Percentiles rank a stretch among this genome's conserved stretches.
Evolutionary conservation across 2,797 vertebrate genomes (phyloP).

Genomic region (Poecilia picta): DNA sequence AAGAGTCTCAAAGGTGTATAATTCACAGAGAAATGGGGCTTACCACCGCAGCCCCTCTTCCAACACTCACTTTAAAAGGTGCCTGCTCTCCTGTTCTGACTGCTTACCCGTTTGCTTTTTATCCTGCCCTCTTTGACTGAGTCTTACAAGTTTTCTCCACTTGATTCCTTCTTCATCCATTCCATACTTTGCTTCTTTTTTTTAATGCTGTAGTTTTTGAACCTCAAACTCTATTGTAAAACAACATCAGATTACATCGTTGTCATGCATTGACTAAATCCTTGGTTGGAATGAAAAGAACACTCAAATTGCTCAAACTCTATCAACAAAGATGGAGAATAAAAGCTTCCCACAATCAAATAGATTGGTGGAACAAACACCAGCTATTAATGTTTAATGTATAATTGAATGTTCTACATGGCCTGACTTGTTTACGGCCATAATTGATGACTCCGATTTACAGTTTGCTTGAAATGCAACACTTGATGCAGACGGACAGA

Average conservation of each 20-base stretch:
- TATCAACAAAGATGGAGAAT: slow-evolving; percentile 80
- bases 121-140: slow-evolving; percentile 9
- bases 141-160: slow-evolving; percentile 9
- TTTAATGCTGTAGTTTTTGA: slow-evolving; percentile 17
- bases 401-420: slow-evolving; percentile 84
- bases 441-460: slow-evolving; percentile 75
- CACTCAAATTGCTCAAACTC: slow-evolving; percentile 62
- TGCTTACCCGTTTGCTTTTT: slow-evolving; percentile 18
- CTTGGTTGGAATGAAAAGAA: slow-evolving; percentile 36
- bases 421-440: slow-evolving; percentile 75
- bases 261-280: slow-evolving; percentile 72
- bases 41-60: slow-evolving; percentile 48
- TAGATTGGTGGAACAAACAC: slow-evolving; percentile 76
- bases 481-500: slow-evolving; percentile 4
- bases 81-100: slow-evolving; percentile 33
- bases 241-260: slow-evolving; percentile 45
- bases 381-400: slow-evolving; percentile 81
- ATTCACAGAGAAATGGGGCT: slow-evolving; percentile 64
- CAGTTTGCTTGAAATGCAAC: slow-evolving; percentile 49
- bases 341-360: slow-evolving; percentile 73
- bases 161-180: slow-evolving; percentile 14
- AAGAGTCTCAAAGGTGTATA: slow-evolving; percentile 66
- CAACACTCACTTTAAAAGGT: slow-evolving; percentile 60
- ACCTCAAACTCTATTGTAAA: slow-evolving; percentile 39
- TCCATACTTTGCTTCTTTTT: slow-evolving; percentile 11